Conservation (phyloP, 2,888 invertebrate species). For the Nomada lathburiana region DNA sequence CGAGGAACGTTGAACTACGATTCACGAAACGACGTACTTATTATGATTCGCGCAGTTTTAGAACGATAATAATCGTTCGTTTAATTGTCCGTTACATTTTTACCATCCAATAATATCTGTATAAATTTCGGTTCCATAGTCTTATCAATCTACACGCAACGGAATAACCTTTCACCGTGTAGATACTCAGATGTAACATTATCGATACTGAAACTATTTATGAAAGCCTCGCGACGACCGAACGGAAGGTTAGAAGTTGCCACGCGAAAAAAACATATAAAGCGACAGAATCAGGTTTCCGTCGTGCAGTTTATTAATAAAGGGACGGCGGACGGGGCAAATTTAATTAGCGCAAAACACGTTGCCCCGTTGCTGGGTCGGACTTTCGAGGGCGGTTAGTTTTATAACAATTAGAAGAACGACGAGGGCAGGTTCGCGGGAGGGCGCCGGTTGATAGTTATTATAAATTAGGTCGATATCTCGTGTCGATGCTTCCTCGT, state of each 20-base stretch:
- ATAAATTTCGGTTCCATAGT: too few species aligned
- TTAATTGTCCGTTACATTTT: too few species aligned
- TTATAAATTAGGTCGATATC: slow-evolving; percentile 66
- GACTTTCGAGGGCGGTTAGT: slow-evolving; percentile 27
- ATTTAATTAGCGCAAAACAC: slow-evolving; percentile 44
- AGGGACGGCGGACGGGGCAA: background rate
- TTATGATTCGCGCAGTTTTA: background rate
- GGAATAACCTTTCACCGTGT: too few species aligned
- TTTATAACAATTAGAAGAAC: slow-evolving; percentile 47
- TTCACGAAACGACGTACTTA: background rate
- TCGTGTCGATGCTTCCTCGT: slow-evolving; percentile 59
- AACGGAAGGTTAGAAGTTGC: background rate
- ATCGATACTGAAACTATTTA: too few species aligned
- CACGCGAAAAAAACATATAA: background rate
- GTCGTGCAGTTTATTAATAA: slow-evolving; percentile 5
- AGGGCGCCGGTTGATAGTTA: slow-evolving; percentile 42
- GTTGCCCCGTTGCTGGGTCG: background rate
- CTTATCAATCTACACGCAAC: too few species aligned
- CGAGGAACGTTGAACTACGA: background rate
- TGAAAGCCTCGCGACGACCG: background rate
- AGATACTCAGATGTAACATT: too few species aligned
- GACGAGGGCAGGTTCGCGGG: slow-evolving; percentile 10
- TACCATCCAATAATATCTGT: too few species aligned
- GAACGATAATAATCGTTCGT: background rate
- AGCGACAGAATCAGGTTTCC: too few species aligned